phyloP scores from a whole-genome alignment of 2,113 vertebrate genomes.

The Tylochromis polylepis region DNA sequence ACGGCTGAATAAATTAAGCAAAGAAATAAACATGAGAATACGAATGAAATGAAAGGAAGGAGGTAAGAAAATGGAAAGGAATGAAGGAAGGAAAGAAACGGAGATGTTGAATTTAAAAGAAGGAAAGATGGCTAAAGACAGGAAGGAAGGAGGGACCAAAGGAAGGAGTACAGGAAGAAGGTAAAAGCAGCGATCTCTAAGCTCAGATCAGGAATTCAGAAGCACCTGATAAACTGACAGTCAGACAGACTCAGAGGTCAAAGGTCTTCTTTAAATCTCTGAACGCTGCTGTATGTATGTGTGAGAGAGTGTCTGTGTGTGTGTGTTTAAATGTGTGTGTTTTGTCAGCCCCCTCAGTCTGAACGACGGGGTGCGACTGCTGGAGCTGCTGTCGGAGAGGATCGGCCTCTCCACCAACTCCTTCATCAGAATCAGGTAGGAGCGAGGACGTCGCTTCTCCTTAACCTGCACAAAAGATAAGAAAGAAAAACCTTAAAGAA shows the following conservation, averaged over 20 bases:
- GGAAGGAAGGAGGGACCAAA: neutral
- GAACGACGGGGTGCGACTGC: constrained; percentile 76
- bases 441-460: neutral
- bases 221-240: neutral
- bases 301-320: neutral
- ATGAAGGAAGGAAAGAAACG: neutral
- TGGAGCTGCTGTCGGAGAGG: constrained; percentile 81
- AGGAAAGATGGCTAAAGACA: neutral
- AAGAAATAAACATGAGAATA: neutral
- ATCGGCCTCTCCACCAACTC: constrained; percentile 78
- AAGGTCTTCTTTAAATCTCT: neutral
- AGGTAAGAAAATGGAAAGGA: neutral
- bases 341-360: constrained; percentile 80
- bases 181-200: neutral
- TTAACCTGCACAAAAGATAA: neutral
- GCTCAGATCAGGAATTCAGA: neutral
- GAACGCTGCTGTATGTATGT: neutral
- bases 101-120: neutral
- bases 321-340: neutral
- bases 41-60: neutral
- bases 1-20: neutral
- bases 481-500: neutral
- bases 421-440: constrained; percentile 89
- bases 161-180: neutral
- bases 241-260: neutral